Percentiles rank a stretch among this genome's conserved stretches.
These are phyloP conservation scores for Nasonia oneida DNA, from an alignment of 2,888 invertebrate genomes.

Conservation along the genomic window DNA sequence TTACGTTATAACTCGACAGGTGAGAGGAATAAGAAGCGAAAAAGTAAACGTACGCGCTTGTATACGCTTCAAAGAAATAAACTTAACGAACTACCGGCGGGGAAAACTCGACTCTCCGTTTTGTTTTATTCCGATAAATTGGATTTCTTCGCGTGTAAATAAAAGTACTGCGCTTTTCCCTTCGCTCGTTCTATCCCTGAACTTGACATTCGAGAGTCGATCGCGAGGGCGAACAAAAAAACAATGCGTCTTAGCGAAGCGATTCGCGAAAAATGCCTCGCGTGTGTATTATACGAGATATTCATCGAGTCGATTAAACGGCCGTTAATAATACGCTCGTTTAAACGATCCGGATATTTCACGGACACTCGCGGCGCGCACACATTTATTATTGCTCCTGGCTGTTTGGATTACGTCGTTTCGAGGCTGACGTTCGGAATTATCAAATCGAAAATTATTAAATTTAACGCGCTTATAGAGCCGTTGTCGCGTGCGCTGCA, in stretches of 20 bases:
- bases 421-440: not conserved
- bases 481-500: not conserved
- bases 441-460: conserved; percentile 12
- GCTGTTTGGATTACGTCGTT: not conserved
- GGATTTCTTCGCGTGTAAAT: not conserved
- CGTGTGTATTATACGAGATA: not conserved
- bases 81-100: not conserved
- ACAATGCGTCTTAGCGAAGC: conserved; percentile 2
- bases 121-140: not conserved
- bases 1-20: not conserved
- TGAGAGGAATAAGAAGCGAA: not conserved
- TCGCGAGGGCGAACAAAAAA: not conserved
- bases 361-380: not conserved
- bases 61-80: not conserved
- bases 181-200: not conserved
- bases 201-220: not conserved
- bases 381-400: not conserved
- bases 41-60: not conserved
- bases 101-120: not conserved
- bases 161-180: not conserved
- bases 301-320: not conserved
- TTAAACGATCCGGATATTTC: conserved; percentile 4
- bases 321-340: not conserved
- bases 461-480: conserved; percentile 4
- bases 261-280: not conserved